A percentile compares a stretch with the other conserved stretches of the same genome.
phyloP scores from a whole-genome alignment of 2,797 vertebrate genomes.

The Mormyrops attenuatus region DNA sequence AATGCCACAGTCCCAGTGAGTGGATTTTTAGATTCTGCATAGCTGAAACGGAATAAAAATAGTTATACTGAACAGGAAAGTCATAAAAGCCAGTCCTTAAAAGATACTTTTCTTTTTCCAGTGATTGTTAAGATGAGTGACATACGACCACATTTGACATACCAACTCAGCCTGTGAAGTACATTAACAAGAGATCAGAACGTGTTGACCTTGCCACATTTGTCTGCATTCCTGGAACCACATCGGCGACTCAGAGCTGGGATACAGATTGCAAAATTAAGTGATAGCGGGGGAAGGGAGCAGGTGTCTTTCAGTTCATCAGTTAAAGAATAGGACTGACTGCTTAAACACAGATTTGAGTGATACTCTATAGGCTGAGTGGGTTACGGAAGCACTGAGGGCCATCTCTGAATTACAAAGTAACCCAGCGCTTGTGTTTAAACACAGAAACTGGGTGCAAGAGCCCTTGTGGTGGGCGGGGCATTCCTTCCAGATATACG shows the following conservation, averaged over 20 bases:
- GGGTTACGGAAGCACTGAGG: background rate
- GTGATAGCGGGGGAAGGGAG: background rate
- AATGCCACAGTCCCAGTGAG: background rate
- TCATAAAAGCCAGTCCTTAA: background rate
- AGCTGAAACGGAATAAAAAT: background rate
- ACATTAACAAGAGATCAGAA: background rate
- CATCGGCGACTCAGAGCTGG: background rate
- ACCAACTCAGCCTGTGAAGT: background rate
- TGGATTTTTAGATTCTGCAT: background rate
- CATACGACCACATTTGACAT: background rate
- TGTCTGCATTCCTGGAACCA: background rate
- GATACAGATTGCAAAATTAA: background rate
- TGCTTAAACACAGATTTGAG: background rate
- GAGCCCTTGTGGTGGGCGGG: background rate
- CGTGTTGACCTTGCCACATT: background rate
- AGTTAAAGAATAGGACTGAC: background rate
- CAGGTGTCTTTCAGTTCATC: background rate
- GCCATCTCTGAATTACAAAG: background rate
- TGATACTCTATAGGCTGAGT: background rate
- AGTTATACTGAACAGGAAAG: background rate
- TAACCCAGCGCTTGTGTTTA: background rate
- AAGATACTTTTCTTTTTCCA: background rate
- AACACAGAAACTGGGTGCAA: background rate
- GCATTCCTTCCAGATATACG: background rate
- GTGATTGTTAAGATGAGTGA: background rate